phyloP scores from a whole-genome alignment of 2,797 vertebrate species.

The Lateolabrax maculatus region DNA sequence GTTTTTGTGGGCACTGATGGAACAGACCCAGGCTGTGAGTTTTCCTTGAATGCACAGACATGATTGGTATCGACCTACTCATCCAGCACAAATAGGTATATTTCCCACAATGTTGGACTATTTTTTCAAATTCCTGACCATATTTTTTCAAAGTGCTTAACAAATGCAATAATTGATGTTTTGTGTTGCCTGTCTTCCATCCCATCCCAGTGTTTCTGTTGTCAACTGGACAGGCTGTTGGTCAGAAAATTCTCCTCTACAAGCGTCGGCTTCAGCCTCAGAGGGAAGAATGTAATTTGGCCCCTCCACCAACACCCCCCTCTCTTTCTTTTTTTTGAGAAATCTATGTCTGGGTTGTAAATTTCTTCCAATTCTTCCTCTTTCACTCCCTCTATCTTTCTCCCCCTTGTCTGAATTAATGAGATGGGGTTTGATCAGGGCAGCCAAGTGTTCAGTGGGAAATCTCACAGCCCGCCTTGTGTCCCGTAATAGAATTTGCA shows the following conservation, averaged over 20 bases:
- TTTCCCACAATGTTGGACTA: not conserved
- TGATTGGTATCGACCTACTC: too few species aligned
- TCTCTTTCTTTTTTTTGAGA: conserved; percentile 80
- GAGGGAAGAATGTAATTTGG: conserved; percentile 89
- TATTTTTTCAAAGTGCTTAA: not conserved
- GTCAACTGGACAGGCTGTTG: conserved; percentile 42
- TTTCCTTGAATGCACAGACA: not conserved
- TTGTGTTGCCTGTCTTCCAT: not conserved
- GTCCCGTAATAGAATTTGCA: conserved; percentile 99
- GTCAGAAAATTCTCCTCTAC: conserved; percentile 53
- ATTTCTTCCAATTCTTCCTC: conserved; percentile 96
- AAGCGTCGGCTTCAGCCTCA: conserved; percentile 62
- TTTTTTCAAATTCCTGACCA: not conserved
- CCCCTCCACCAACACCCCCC: conserved; percentile 68
- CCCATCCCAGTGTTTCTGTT: conserved; percentile 34
- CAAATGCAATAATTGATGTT: conserved; percentile 9
- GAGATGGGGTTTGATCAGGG: conserved; percentile 99
- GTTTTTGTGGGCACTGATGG: not conserved
- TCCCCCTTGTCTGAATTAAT: conserved; percentile 99
- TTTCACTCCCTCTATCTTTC: conserved; percentile 89
- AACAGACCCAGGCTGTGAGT: conserved; percentile 8
- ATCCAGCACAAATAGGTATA: not conserved
- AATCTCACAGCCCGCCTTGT: conserved; percentile 98
- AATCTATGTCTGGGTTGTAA: conserved; percentile 97
- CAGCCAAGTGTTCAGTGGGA: conserved; percentile 99